Conservation (phyloP, 1,140 invertebrate species). For the Caenorhabditis brenneri region DNA sequence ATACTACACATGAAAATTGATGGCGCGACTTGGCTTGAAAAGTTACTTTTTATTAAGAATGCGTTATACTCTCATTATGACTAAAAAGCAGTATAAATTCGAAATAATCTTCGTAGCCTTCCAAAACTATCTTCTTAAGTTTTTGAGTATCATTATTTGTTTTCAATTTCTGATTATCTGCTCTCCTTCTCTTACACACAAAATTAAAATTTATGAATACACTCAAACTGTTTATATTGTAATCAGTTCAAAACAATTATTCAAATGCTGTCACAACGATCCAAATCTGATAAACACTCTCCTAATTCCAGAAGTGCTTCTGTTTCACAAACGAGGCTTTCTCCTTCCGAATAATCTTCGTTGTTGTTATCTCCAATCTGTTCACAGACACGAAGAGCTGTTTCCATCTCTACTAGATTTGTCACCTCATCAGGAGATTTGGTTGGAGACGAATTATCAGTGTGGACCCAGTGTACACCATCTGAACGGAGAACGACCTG, state of each 20-base stretch:
- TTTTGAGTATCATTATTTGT: too few relatives aligned
- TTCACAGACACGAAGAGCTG: constrained; percentile 34
- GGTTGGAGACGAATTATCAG: neutral
- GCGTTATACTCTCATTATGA: too few relatives aligned
- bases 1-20: too few relatives aligned
- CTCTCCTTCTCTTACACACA: too few relatives aligned
- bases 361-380: constrained; percentile 49
- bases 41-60: too few relatives aligned
- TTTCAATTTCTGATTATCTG: too few relatives aligned
- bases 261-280: neutral
- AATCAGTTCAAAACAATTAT: neutral
- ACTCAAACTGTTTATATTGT: too few relatives aligned
- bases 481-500: constrained; percentile 50
- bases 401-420: constrained; percentile 46
- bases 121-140: too few relatives aligned
- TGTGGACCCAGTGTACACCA: constrained; percentile 52
- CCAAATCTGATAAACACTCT: constrained; percentile 25
- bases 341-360: constrained; percentile 33
- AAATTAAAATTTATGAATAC: too few relatives aligned
- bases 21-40: too few relatives aligned
- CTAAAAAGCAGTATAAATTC: too few relatives aligned
- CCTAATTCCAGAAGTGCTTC: constrained; percentile 6
- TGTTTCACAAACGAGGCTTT: constrained; percentile 19
- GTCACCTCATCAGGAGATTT: constrained; percentile 30
- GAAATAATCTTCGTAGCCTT: too few relatives aligned